Evolutionary conservation across 1,140 invertebrate species (phyloP), one percentile per base, ranked within the genome.

Genomic region (Thrips palmi): DNA sequence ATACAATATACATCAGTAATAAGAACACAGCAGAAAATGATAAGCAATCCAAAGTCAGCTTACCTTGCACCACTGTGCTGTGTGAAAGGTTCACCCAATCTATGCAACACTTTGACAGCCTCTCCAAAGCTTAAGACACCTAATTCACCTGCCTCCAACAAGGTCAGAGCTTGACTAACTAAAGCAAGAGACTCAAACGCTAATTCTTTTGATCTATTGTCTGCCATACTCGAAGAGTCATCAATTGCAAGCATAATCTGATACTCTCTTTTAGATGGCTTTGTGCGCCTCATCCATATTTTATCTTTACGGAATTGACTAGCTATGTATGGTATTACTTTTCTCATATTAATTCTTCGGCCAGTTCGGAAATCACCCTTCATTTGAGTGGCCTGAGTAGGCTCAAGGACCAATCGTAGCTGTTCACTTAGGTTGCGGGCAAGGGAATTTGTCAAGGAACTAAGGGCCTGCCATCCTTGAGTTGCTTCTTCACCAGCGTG

Each of bases 241-340:
- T 99, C 96, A 6, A 99, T 73, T 1, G 96, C 94, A 10, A 99
- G 63, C 20, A 89, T 71, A 24, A 99, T 92, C 56, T 97, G 91
- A 60, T 97, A 99, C 46, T 97, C 77, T 36, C 96, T 65, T 54
- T 96, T 89, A 0, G 84, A 89, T 0, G 89, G 89, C 59, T 94
- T 92, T 0, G 86, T 97, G 32, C 96, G 62, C 31, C 93, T 63
- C 45, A 99, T 51, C 96, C 96, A 99, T 51, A 99, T 99, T 56
- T 96, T 94, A 53, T 99, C 93, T 54, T 99, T 99, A 23, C 92
- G 71, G 59, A 97, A 99, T 55, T 97, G 82, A 49, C 91, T 97
- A 5, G 96, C 96, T 49, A 99, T 94, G 57, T 97, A 99, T 0
- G 91, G 84, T 52, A 99, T 96, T 44, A 74, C 68, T 58, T 93